Conservation (phyloP, 2,888 invertebrate species). For the Drosophila differens region DNA sequence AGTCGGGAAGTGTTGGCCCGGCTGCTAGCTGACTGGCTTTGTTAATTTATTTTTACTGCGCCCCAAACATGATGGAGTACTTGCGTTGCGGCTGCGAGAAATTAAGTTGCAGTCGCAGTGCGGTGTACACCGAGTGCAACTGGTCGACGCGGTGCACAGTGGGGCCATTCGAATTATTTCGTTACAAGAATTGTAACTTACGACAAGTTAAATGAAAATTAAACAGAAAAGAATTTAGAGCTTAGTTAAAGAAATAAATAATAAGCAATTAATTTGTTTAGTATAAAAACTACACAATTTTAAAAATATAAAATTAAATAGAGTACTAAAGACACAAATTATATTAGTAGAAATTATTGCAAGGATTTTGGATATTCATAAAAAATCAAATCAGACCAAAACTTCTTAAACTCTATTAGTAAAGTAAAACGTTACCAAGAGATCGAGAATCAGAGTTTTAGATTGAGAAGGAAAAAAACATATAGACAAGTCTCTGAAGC, state of each 20-base stretch:
- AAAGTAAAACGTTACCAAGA: neutral
- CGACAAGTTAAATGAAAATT: neutral
- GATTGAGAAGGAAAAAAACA: neutral
- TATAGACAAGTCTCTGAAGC: neutral
- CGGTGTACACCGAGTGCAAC: constrained; percentile 23
- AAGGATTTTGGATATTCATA: neutral
- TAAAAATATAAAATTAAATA: too few species aligned
- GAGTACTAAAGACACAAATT: neutral
- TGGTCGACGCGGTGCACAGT: neutral
- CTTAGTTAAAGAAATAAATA: neutral
- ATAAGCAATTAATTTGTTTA: neutral
- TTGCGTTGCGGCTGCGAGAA: constrained; percentile 54
- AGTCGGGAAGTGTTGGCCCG: constrained; percentile 48
- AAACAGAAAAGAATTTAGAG: neutral
- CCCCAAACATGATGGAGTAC: constrained; percentile 67
- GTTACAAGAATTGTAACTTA: neutral
- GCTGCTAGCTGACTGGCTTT: constrained; percentile 39
- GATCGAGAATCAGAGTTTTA: neutral
- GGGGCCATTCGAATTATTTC: neutral
- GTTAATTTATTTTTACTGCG: constrained; percentile 69
- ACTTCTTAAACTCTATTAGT: too few species aligned
- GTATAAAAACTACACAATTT: too few species aligned
- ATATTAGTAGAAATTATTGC: neutral
- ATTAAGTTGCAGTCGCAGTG: constrained; percentile 65
- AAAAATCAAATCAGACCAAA: neutral